Base-by-base conservation (phyloP, 2,797 vertebrate genomes). In the Alauda arvensis region DNA sequence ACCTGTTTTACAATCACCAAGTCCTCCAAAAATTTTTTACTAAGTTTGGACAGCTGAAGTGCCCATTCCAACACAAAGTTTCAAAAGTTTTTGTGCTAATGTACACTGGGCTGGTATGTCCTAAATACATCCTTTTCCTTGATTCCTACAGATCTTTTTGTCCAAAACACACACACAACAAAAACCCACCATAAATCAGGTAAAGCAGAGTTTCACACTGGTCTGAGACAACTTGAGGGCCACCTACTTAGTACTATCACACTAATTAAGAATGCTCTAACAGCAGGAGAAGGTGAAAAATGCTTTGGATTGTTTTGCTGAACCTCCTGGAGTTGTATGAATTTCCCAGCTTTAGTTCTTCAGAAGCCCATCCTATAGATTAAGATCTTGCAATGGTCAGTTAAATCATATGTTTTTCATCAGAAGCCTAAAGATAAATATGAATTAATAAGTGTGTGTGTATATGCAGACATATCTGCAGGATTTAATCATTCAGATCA, bases 361-460 rank as follows among this genome's bases (percentile, higher is more conserved):
- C 51, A 70, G 67, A 81, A 75, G 24, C 12, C 14, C 24, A 60
- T 40, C 28, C 46, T 55, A 24, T 8, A 85, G 62, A 56, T 66
- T 68, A 67, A 69, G 33, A 65, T 10, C 56, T 85, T 89, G 28
- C 56, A 82, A 63, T n/a, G 83, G 89, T 91, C 91, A 92, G 65
- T 77, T 89, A 34, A 90, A 88, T 79, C 85, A 86, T 37, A 84
- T 74, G 29, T 39, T 81, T 91, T 88, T 83, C 65, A 79, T 85
- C 87, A 70, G 42, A 80, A 90, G 20, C 42, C n/a, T 81, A 90
- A 94, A 56, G 70, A 77, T 75, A 92, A 91, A 87, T 88, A 72
- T 14, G 12, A 81, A 91, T 93, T 93, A 72, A 51, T 76, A 90
- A 72, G 19, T 7, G 11, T 25, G 11, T 25, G 33, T n/a, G 37